These are phyloP conservation scores for Drosophila parabipectinata DNA, from an alignment of 1,140 invertebrate species.

Conservation along the genomic window DNA sequence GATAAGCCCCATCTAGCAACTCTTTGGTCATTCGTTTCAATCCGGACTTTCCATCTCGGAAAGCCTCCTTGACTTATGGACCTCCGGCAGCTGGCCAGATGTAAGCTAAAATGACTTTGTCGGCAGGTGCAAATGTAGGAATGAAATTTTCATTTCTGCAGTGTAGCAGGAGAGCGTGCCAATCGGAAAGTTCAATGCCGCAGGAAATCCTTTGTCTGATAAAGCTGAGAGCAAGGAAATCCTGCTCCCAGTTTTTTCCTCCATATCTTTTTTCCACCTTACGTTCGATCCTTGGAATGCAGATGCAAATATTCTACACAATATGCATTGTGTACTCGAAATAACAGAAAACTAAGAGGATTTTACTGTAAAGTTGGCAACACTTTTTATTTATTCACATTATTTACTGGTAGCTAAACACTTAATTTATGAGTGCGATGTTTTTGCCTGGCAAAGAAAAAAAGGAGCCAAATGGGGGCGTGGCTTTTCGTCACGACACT, in stretches of 20 bases:
- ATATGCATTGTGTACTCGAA: constrained; percentile 17
- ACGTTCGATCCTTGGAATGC: constrained; percentile 12
- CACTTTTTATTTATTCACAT: constrained; percentile 58
- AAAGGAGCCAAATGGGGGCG: not conserved
- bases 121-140: constrained; percentile 22
- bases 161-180: constrained; percentile 16
- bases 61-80: constrained; percentile 51
- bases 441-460: constrained; percentile 6
- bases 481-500: constrained; percentile 57
- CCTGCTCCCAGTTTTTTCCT: not conserved
- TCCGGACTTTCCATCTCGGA: constrained; percentile 18
- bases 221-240: not conserved
- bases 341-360: constrained; percentile 5
- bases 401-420: constrained; percentile 58
- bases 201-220: not conserved
- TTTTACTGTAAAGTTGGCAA: constrained; percentile 46
- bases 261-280: not conserved
- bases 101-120: constrained; percentile 42
- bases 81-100: constrained; percentile 23
- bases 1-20: constrained; percentile 17
- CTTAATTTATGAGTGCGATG: constrained; percentile 62
- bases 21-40: constrained; percentile 30
- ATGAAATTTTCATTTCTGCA: constrained; percentile 3
- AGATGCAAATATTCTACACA: constrained; percentile 16
- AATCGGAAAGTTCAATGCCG: constrained; percentile 22